Evolutionary conservation across 1,140 invertebrate species (phyloP), one percentile per base, ranked within the genome.

Genomic region (Drosophila teissieri): DNA sequence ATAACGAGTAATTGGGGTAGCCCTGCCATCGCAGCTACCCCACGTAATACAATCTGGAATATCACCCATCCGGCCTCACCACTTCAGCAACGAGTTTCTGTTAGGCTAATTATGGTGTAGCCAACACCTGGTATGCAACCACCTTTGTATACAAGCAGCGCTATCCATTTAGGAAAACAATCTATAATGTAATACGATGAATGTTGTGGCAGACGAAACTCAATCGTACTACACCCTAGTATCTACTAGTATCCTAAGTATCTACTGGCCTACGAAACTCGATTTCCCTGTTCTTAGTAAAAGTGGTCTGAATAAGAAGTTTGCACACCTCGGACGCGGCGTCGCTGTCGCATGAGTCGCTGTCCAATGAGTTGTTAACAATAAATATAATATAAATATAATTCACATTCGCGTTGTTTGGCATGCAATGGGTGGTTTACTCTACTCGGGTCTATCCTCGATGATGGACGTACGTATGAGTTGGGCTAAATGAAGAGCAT

Each of bases 41-140:
- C 10, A 11, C 10, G 3, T 17, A 45, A 45, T 19, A 22, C 42
- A 19, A 45, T 22, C 42, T 45, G 42, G 42, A 45, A 19, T 19
- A 45, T 22, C 42, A 45, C 42, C 42, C 42, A 45, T 45, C 42
- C 42, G 42, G 42, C 42, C 17, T 45, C 42, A 45, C 40, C 24
- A 54, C 37, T 37, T 58, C 65, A 58, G 31, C 48, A 14, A 34
- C 17, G 34, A 52, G 56, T 44, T 53, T 60, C 40, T 61, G 69
- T 73, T 73, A 73, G 68, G 57, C 58, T 61, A 73, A 52, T 48
- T 51, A 45, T 24, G n/a, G 53, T 53, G 61, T 54, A 53, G 56
- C 40, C 36, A 42, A 24, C 34, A 31, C 24, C 12, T 60, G 54
- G 54, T 19, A 19, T 19, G 19, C 19, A 19, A 19, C 24, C 40